A percentile compares a stretch with the other conserved stretches of the same genome.
These are phyloP conservation scores for Drosophila persimilis DNA, from an alignment of 1,140 invertebrate species.

Conservation along the genomic window DNA sequence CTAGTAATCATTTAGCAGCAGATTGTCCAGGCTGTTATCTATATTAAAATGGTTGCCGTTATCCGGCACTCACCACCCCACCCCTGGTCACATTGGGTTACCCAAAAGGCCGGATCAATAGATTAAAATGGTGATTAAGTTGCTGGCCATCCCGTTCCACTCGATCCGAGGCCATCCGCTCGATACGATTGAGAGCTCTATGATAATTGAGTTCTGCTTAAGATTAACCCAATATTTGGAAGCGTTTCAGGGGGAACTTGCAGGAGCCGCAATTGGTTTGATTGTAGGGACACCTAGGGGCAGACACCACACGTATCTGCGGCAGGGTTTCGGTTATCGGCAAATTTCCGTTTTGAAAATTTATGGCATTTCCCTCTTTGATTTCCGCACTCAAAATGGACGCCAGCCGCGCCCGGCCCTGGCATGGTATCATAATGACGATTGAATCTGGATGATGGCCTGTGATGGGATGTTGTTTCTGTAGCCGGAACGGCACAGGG, in stretches of 20 bases:
- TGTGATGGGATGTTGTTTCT: slow-evolving; percentile 20
- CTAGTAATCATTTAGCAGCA: slow-evolving; percentile 69
- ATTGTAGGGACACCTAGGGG: neutral
- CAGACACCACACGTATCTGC: neutral
- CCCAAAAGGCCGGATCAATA: neutral
- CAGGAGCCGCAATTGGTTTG: slow-evolving; percentile 4
- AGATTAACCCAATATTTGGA: too few relatives aligned
- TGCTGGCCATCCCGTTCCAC: neutral
- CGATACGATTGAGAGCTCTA: neutral
- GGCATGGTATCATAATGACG: slow-evolving; percentile 67
- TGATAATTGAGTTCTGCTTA: too few relatives aligned
- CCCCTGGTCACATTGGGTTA: too few relatives aligned
- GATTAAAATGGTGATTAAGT: slow-evolving; percentile 3
- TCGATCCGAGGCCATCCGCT: neutral
- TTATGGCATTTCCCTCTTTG: slow-evolving; percentile 77
- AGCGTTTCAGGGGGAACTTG: neutral
- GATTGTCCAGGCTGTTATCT: slow-evolving; percentile 66
- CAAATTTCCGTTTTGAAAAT: slow-evolving; percentile 71
- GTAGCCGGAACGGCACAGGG: neutral
- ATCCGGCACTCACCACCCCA: neutral
- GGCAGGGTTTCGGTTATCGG: slow-evolving; percentile 8
- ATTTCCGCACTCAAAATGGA: slow-evolving; percentile 75
- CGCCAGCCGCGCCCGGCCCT: slow-evolving; percentile 27
- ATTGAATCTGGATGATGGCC: slow-evolving; percentile 52
- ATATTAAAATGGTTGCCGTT: slow-evolving; percentile 62